These are phyloP conservation scores for Hypsopygia costalis DNA, from an alignment of 2,888 invertebrate species.

Conservation along the genomic window DNA sequence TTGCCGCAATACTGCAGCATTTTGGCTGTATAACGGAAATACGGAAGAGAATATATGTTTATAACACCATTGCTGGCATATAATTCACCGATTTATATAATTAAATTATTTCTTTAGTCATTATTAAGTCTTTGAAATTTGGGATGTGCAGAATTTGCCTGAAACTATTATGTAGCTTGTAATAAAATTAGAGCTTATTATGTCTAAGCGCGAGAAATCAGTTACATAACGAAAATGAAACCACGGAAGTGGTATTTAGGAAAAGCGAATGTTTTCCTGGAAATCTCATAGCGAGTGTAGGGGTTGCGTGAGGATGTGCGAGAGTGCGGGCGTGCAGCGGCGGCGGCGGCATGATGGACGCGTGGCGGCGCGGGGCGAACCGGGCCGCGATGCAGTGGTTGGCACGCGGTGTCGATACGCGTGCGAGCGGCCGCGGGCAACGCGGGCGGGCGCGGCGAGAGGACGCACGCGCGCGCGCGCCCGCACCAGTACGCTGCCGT, in stretches of 20 bases:
- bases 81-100: too few species aligned
- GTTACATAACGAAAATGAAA: conserved; percentile 30
- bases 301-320: conserved; percentile 34
- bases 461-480: conserved; percentile 44
- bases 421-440: conserved; percentile 37
- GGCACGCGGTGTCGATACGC: conserved; percentile 69
- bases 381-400: conserved; percentile 61
- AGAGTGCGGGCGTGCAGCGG: conserved; percentile 18
- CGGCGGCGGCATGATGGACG: conserved; percentile 25
- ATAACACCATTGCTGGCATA: neutral
- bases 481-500: conserved; percentile 59
- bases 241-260: conserved; percentile 29
- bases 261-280: conserved; percentile 48
- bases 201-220: neutral
- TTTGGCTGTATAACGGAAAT: too few species aligned
- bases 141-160: too few species aligned
- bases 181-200: too few species aligned
- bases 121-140: too few species aligned
- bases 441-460: conserved; percentile 36
- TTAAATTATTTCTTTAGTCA: too few species aligned
- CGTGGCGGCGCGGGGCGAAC: conserved; percentile 30
- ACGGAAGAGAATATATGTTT: too few species aligned
- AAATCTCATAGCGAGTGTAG: conserved; percentile 26
- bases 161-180: too few species aligned
- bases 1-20: neutral